phyloP scores from a whole-genome alignment of 2,888 invertebrate species.

The Cheilosia vernalis region DNA sequence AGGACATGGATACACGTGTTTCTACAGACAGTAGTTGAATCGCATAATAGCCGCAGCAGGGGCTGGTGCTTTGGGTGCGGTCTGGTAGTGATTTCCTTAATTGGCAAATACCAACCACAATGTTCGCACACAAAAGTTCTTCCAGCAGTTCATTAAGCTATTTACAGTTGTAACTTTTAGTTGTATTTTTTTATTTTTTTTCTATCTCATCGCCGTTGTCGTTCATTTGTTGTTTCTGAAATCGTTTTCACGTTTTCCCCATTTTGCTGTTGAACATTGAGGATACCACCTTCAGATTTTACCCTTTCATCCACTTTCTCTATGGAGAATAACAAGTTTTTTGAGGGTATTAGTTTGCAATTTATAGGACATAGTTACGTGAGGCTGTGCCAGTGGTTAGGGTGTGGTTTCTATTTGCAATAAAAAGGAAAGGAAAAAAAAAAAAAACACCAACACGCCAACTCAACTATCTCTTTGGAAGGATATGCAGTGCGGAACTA shows the following conservation, averaged over 20 bases:
- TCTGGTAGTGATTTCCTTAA: slow-evolving; percentile 52
- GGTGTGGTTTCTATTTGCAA: slow-evolving; percentile 49
- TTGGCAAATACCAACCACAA: slow-evolving; percentile 60
- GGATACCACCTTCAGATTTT: slow-evolving; percentile 31
- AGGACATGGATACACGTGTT: slow-evolving; percentile 55
- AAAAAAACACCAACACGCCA: slow-evolving; percentile 3
- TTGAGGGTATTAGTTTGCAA: slow-evolving; percentile 51
- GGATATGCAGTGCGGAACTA: slow-evolving; percentile 42
- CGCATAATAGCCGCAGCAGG: background rate
- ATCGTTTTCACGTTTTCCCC: slow-evolving; percentile 63
- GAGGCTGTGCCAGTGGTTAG: background rate
- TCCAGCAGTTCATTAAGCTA: slow-evolving; percentile 70
- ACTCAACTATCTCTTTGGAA: slow-evolving; percentile 20
- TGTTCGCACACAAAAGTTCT: slow-evolving; percentile 51
- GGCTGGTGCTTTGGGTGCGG: background rate
- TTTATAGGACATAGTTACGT: slow-evolving; percentile 52
- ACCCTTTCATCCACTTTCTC: slow-evolving; percentile 25
- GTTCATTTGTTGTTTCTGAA: slow-evolving; percentile 45
- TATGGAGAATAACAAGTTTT: slow-evolving; percentile 54
- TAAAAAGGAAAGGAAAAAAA: slow-evolving; percentile 11
- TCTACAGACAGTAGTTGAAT: background rate
- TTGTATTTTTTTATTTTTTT: slow-evolving; percentile 11
- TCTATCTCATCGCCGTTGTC: background rate
- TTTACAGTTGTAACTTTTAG: slow-evolving; percentile 67
- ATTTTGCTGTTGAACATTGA: slow-evolving; percentile 28